Base-by-base conservation (phyloP, 2,113 vertebrate species). In the Paratilapia polleni region DNA sequence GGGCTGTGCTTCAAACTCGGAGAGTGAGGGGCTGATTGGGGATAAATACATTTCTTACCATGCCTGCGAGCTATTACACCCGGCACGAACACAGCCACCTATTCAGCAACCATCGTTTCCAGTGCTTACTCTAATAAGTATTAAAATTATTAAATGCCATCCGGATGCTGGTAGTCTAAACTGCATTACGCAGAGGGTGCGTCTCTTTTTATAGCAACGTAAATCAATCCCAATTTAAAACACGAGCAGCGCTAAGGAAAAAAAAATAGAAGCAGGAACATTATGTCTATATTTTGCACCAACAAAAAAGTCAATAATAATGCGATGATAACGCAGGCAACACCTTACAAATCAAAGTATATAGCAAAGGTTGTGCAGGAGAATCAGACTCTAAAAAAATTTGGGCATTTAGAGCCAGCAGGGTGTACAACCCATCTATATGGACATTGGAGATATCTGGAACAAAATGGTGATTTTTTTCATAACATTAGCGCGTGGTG, bases 141-240 rank as follows among this genome's bases (percentile, higher is more conserved):
- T 98, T 97, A 98, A 97, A 97, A 93, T 98, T 98, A 98, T 98
- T 97, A 97, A 97, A 97, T 95, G 96, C 97, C 97, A 97, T 96
- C 95, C 96, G 95, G 97, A 96, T 96, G 94, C 83, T 85, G 96
- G 96, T 94, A 95, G 96, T 95, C 94, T 95, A 96, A 97, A 96
- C 96, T 96, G 95, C 90, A 86, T 91, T 92, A 88, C 88, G 80
- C 84, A 28, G 89, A 93, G 95, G 94, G 95, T 94, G 96, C 95
- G 95, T 94, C 94, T 97, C 96, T 95, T 97, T 97, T 96, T 93
- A 95, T 91, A 93, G 91, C 95, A 96, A 95, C 96, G 95, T 88
- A 95, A 97, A 96, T 89, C 94, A 93, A 92, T 92, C 91, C 92
- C 90, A 95, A 94, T 94, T 95, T 93, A 73, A 93, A 96, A 93